A percentile compares a stretch with the other conserved stretches of the same genome.
These are phyloP conservation scores for Megalopta genalis DNA, from an alignment of 1,140 invertebrate genomes.

Conservation along the genomic window DNA sequence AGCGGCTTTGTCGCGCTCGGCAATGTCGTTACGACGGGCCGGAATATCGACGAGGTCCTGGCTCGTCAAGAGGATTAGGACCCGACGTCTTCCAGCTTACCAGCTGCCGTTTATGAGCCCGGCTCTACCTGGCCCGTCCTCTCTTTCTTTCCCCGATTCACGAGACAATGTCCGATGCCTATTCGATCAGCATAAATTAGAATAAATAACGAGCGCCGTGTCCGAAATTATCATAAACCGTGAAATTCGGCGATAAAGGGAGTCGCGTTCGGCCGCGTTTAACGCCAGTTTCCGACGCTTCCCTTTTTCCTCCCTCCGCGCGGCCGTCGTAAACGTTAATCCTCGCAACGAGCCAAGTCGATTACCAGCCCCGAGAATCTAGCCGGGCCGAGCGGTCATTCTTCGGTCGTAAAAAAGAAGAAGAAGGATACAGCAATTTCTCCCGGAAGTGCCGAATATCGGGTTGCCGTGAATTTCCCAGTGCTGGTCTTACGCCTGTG, in stretches of 20 bases:
- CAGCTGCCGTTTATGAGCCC: constrained; percentile 26
- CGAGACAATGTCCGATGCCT: constrained; percentile 45
- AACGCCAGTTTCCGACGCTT: not conserved
- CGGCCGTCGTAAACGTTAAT: constrained; percentile 29
- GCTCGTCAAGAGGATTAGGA: constrained; percentile 65
- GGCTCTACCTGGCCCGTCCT: constrained; percentile 22
- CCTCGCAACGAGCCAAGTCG: not conserved
- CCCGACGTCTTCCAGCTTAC: constrained; percentile 37
- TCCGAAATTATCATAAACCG: constrained; percentile 56
- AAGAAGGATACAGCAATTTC: not conserved
- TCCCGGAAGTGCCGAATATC: too few species aligned
- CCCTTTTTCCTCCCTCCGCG: too few species aligned
- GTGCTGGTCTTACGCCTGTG: too few species aligned
- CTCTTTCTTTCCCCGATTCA: constrained; percentile 29
- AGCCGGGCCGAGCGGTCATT: too few species aligned
- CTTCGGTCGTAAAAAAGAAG: too few species aligned
- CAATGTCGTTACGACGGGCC: not conserved
- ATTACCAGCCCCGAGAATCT: too few species aligned
- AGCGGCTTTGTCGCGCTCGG: constrained; percentile 21
- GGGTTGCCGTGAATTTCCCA: too few species aligned
- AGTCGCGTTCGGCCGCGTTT: constrained; percentile 1
- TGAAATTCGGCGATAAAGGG: constrained; percentile 48
- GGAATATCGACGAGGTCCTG: constrained; percentile 15
- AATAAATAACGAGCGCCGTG: constrained; percentile 55
- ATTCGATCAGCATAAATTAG: constrained; percentile 58